phyloP scores from a whole-genome alignment of 2,797 vertebrate species.

The Linurgus olivaceus region DNA sequence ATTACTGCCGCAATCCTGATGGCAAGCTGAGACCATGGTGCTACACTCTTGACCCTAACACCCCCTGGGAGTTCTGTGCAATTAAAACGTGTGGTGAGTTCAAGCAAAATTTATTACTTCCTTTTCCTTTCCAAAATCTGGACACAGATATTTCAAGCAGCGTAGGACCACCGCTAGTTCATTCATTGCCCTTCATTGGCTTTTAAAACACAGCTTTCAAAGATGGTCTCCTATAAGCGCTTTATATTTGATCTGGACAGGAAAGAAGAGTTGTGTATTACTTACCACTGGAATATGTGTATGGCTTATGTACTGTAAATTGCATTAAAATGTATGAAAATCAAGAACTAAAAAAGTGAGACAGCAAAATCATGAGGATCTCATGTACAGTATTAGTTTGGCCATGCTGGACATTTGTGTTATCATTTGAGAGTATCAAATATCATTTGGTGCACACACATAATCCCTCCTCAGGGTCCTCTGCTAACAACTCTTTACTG shows the following conservation, averaged over 20 bases:
- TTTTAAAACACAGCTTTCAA: conserved; percentile 1
- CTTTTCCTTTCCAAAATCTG: conserved; percentile 72
- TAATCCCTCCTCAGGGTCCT: not conserved
- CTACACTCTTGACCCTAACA: conserved; percentile 93
- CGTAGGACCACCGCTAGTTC: conserved; percentile 48
- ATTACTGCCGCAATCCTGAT: conserved; percentile 98
- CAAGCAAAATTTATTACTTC: conserved; percentile 82
- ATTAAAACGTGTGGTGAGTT: conserved; percentile 95
- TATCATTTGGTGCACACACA: not conserved
- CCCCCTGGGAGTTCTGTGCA: conserved; percentile 94
- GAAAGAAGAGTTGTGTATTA: not conserved
- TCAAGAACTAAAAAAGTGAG: not conserved
- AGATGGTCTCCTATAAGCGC: not conserved
- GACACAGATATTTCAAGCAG: conserved; percentile 60
- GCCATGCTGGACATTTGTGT: not conserved
- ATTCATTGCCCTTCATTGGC: not conserved
- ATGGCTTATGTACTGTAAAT: not conserved
- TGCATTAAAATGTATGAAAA: not conserved
- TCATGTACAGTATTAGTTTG: not conserved
- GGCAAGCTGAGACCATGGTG: conserved; percentile 95
- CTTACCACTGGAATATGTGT: not conserved
- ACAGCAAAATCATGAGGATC: not conserved
- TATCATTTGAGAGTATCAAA: not conserved
- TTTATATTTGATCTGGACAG: not conserved
- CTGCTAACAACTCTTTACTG: not conserved